These are phyloP conservation scores for Drosophila lacteicornis DNA, from an alignment of 1,140 invertebrate species.

Conservation along the genomic window DNA sequence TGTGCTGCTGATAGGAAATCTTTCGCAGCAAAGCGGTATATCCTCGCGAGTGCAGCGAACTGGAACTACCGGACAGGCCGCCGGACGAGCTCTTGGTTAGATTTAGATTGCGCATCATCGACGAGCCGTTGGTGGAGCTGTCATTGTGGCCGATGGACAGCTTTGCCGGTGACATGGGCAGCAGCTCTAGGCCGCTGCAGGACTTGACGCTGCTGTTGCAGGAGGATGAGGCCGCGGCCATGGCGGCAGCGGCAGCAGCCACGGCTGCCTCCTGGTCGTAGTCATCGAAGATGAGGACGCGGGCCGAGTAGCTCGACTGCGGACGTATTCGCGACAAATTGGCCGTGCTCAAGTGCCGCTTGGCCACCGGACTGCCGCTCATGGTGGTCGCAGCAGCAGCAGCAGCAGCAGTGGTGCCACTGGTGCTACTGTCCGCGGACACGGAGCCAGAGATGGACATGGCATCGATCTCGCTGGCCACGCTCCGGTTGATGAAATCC, in stretches of 20 bases:
- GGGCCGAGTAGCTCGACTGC: constrained; percentile 81
- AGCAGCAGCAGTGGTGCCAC: constrained; percentile 35
- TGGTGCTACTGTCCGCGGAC: constrained; percentile 55
- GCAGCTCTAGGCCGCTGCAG: constrained; percentile 69
- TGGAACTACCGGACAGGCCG: constrained; percentile 73
- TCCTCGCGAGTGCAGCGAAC: constrained; percentile 68
- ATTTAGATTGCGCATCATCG: constrained; percentile 74
- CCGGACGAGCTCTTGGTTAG: constrained; percentile 82
- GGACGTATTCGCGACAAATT: constrained; percentile 75
- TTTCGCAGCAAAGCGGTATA: constrained; percentile 75
- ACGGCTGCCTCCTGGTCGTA: constrained; percentile 74
- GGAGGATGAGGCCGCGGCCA: constrained; percentile 30
- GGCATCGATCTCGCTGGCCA: constrained; percentile 68
- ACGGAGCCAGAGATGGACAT: constrained; percentile 54
- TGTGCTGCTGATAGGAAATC: constrained; percentile 82
- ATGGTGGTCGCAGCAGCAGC: constrained; percentile 13
- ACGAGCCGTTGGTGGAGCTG: constrained; percentile 58
- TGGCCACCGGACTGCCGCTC: constrained; percentile 72
- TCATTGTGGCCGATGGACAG: constrained; percentile 52
- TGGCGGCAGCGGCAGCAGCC: constrained; percentile 34
- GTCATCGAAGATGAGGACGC: constrained; percentile 80
- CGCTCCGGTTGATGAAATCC: constrained; percentile 63
- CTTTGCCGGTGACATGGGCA: constrained; percentile 71
- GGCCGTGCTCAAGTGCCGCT: constrained; percentile 69
- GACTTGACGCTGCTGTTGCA: constrained; percentile 43